phyloP scores from a whole-genome alignment of 2,888 invertebrate species.

The Pseudanteris insignis region DNA sequence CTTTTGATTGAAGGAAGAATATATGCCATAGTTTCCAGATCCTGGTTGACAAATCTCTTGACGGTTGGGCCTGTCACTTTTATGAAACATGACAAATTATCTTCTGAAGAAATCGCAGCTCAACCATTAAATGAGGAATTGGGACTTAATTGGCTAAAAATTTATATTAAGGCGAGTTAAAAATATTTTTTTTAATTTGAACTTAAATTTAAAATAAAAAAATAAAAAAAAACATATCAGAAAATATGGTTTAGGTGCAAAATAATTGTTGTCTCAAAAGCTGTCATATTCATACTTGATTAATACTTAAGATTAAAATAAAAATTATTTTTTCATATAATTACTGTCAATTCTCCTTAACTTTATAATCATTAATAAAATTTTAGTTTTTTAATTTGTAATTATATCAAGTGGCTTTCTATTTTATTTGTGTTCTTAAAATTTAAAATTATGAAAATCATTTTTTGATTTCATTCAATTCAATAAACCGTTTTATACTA shows the following conservation, averaged over 20 bases:
- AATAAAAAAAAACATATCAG: no score
- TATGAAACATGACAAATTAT: constrained; percentile 65
- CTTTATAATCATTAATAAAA: no score
- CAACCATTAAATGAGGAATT: constrained; percentile 68
- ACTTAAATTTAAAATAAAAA: neutral
- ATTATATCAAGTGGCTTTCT: no score
- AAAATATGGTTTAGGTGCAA: neutral
- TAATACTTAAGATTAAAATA: no score
- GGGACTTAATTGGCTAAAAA: constrained; percentile 65
- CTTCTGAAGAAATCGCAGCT: constrained; percentile 68
- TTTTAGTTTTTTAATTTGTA: no score
- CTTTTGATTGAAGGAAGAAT: constrained; percentile 59
- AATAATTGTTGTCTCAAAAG: neutral
- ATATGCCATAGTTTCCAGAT: constrained; percentile 65
- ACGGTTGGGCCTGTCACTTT: constrained; percentile 61
- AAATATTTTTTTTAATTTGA: no score
- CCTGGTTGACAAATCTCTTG: constrained; percentile 66
- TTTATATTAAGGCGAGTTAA: constrained; percentile 62
- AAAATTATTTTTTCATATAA: no score
- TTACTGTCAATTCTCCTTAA: no score
- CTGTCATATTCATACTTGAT: constrained; percentile 14
- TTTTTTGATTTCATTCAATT: no score
- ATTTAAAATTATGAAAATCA: no score
- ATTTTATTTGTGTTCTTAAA: no score
- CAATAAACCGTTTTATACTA: no score